Conservation (phyloP, 2,113 vertebrate species). For the Piprites chloris region DNA sequence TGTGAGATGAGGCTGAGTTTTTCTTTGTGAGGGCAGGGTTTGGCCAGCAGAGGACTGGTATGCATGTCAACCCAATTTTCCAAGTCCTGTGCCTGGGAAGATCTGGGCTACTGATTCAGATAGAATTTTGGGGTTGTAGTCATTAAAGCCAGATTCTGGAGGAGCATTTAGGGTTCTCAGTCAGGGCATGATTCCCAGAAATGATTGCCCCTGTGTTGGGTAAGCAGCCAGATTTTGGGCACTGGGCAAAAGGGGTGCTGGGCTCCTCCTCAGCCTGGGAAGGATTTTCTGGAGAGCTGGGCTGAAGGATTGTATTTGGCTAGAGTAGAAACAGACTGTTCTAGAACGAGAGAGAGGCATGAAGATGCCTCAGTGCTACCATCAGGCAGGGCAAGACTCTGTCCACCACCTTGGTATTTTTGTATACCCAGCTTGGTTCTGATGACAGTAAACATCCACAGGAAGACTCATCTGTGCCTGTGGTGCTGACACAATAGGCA, state of each 20-base stretch:
- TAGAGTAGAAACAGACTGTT: neutral
- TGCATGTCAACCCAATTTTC: neutral
- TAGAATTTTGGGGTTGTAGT: neutral
- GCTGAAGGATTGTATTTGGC: neutral
- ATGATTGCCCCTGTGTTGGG: fast-evolving
- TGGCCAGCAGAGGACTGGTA: neutral
- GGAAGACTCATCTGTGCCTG: neutral
- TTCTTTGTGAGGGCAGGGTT: neutral
- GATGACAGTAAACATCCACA: neutral
- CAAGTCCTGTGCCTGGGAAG: neutral
- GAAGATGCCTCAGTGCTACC: neutral
- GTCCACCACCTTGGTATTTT: neutral
- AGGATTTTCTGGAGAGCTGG: neutral
- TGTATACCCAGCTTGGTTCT: neutral
- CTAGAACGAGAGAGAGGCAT: neutral
- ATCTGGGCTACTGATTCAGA: neutral
- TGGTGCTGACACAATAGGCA: neutral
- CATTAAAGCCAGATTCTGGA: neutral
- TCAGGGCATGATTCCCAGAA: neutral
- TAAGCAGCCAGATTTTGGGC: neutral
- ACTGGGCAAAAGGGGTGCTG: neutral
- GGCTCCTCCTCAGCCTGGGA: neutral
- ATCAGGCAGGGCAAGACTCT: neutral
- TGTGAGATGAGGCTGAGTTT: neutral
- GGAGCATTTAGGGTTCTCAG: neutral